A percentile compares a stretch with the other conserved stretches of the same genome.
These are phyloP conservation scores for Acrobasis suavella DNA, from an alignment of 2,888 invertebrate genomes.

Conservation along the genomic window DNA sequence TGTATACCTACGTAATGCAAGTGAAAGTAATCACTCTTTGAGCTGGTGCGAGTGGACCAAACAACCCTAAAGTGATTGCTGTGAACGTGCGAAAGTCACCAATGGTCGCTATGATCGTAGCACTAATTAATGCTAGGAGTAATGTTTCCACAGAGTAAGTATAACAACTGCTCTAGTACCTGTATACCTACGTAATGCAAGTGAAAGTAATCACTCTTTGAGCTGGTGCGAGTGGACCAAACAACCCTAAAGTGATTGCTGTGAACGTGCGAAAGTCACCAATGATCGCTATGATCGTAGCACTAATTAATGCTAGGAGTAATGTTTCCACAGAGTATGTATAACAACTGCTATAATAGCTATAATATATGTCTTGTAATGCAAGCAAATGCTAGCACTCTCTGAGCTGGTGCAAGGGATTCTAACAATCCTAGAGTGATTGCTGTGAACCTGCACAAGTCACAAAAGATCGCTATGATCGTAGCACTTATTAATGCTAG, in stretches of 20 bases:
- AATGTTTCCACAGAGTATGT: constrained; percentile 33
- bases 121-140: constrained; percentile 66
- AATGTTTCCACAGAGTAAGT: constrained; percentile 25
- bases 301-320: constrained; percentile 68
- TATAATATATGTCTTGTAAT: constrained; percentile 78
- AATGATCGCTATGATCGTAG: constrained; percentile 80
- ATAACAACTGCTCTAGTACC: not conserved
- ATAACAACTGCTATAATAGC: not conserved
- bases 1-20: constrained; percentile 83
- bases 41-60: constrained; percentile 76
- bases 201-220: constrained; percentile 75
- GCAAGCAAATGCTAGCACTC: constrained; percentile 81
- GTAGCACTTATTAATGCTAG: constrained; percentile 76
- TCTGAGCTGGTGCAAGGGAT: constrained; percentile 74
- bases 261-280: constrained; percentile 83
- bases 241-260: constrained; percentile 78
- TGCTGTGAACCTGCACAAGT: constrained; percentile 81
- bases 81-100: constrained; percentile 83
- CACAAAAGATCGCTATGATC: constrained; percentile 82
- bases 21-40: constrained; percentile 75
- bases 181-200: constrained; percentile 84
- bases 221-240: constrained; percentile 76
- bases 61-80: constrained; percentile 78
- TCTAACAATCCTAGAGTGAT: constrained; percentile 79
- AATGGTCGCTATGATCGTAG: constrained; percentile 80